phyloP scores from a whole-genome alignment of 2,888 invertebrate genomes.

The Sicus ferrugineus region DNA sequence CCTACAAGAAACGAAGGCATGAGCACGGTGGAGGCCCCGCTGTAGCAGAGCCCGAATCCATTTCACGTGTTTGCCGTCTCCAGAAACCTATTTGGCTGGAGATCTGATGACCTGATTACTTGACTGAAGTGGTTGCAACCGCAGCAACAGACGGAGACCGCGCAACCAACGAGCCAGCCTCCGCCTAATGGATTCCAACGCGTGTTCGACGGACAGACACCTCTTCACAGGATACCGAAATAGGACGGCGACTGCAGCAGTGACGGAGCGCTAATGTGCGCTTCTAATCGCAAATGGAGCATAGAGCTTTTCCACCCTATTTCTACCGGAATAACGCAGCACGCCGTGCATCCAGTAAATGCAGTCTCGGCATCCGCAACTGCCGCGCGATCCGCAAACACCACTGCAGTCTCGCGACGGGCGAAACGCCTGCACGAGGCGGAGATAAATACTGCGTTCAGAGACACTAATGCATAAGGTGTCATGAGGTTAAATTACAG shows the following conservation, averaged over 20 bases:
- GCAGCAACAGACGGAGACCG: constrained; percentile 18
- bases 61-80: constrained; percentile 6
- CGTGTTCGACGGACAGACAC: constrained; percentile 12
- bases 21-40: too few relatives aligned
- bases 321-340: neutral
- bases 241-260: constrained; percentile 10
- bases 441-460: constrained; percentile 54
- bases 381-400: neutral
- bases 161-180: constrained; percentile 11
- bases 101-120: constrained; percentile 55
- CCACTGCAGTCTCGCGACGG: neutral
- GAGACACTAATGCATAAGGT: constrained; percentile 53
- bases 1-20: neutral
- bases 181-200: neutral
- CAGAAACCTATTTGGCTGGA: constrained; percentile 50
- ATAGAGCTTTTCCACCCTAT: constrained; percentile 28
- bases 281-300: constrained; percentile 44
- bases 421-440: constrained; percentile 42
- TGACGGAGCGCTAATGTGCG: constrained; percentile 39
- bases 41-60: neutral
- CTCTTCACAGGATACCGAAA: constrained; percentile 32
- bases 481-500: constrained; percentile 56
- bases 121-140: constrained; percentile 47
- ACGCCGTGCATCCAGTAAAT: constrained; percentile 1
- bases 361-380: neutral